Base-by-base conservation (phyloP, 2,113 vertebrate species). In the Xerus inauris region DNA sequence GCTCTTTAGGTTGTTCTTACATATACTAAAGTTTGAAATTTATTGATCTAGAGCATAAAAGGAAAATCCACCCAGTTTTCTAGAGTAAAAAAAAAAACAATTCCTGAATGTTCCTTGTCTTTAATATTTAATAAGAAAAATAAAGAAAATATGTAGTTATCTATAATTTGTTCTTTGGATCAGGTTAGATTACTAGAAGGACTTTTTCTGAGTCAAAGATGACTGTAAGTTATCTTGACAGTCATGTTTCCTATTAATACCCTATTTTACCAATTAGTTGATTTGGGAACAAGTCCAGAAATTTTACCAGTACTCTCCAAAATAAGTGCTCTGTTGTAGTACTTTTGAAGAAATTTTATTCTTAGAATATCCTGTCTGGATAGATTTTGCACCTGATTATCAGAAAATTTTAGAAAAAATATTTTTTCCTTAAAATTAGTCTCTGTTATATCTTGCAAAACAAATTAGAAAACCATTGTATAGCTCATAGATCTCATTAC, bases 41-140 rank as follows among this genome's bases (percentile, higher is more conserved):
- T 42, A 59, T 62, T 91, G 40, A 75, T 26, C 5, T 62, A 11
- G 28, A 24, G 6, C 12, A 0, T 71, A 69, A 88, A 88, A 57
- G 42, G 59, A 57, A 91, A 95, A 82, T 65, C 32, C 17, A 89
- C 35, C 26, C 45, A 69, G 54, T 73, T 95, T 8, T 2, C 3
- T 71, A 40, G 76, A 19, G 38, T 93, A 89, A 91, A 82, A 67
- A 26, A 82, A 45, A 47, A 57, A n/a, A n/a, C n/a, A n/a, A 54
- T 72, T 69, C 35, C 69, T 45, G 72, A n/a, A 72, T 59, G 4
- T 88, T 76, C 12, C 76, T 83, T 79, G n/a, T 69, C 51, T 64
- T 94, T 35, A 80, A 0, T 82, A 75, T 54, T 91, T 93, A 94
- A 91, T 91, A 54, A 84, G 30, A 62, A 80, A 83, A 85, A 83